Conservation (phyloP, 2,113 vertebrate genomes). For the Willisornis vidua region DNA sequence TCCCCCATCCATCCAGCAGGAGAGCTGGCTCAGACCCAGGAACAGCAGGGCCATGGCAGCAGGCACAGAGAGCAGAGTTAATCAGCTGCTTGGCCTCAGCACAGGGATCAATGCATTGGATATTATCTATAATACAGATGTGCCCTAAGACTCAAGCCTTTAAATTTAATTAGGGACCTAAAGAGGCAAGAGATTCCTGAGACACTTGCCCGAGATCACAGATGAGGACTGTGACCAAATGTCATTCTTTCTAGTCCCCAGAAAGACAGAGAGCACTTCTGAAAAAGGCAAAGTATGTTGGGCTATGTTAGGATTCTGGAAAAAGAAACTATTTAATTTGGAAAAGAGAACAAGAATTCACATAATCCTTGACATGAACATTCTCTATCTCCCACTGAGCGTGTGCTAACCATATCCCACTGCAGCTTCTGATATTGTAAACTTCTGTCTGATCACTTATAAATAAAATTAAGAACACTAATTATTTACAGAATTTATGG, state of each 20-base stretch:
- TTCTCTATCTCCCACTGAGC: background rate
- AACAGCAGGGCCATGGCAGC: background rate
- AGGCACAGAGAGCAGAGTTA: background rate
- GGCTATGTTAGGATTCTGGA: background rate
- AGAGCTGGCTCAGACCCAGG: background rate
- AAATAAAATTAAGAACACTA: background rate
- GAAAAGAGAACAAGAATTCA: background rate
- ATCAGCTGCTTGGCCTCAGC: background rate
- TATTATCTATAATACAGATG: background rate
- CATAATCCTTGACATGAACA: background rate
- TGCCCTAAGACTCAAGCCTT: background rate
- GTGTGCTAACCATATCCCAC: accelerated
- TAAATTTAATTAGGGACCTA: background rate
- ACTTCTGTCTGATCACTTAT: background rate
- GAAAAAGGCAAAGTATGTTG: background rate
- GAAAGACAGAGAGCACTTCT: background rate
- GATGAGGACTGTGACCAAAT: background rate
- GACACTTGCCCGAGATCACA: background rate
- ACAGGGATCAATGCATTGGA: background rate
- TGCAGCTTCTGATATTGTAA: background rate
- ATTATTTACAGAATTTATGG: background rate
- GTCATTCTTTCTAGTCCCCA: background rate
- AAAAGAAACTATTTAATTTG: background rate
- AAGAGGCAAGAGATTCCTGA: background rate
- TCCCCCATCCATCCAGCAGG: background rate